Conservation (phyloP, 2,888 invertebrate genomes). For the Laothoe populi region DNA sequence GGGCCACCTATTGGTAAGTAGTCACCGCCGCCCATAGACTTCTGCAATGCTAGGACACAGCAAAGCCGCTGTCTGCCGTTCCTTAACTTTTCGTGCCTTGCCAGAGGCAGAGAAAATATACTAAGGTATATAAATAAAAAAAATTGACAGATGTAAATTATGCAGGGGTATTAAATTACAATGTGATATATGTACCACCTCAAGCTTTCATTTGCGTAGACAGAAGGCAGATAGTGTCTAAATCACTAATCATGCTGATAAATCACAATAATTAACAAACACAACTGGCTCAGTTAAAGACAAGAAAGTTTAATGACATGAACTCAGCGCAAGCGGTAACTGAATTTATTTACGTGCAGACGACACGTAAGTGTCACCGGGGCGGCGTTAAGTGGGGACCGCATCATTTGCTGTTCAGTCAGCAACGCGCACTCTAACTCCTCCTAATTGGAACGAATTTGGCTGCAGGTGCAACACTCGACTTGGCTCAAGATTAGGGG, state of each 20-base stretch:
- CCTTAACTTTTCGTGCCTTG: too few relatives aligned
- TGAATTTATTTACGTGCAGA: conserved; percentile 78
- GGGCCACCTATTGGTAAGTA: too few relatives aligned
- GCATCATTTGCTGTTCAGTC: conserved; percentile 84
- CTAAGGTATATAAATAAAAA: too few relatives aligned
- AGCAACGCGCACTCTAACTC: conserved; percentile 80
- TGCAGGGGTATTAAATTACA: too few relatives aligned
- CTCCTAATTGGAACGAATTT: conserved; percentile 84
- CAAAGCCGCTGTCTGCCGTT: too few relatives aligned
- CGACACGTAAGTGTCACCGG: conserved; percentile 75
- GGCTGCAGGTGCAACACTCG: conserved; percentile 84
- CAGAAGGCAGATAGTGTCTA: neutral
- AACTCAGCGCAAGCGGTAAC: conserved; percentile 73
- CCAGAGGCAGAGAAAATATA: too few relatives aligned
- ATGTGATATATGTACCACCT: neutral
- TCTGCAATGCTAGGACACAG: too few relatives aligned
- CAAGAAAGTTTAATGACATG: conserved; percentile 80
- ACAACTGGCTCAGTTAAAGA: conserved; percentile 62
- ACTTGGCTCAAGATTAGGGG: conserved; percentile 83
- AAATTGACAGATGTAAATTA: too few relatives aligned
- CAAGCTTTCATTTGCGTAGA: neutral
- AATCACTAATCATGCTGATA: conserved; percentile 22
- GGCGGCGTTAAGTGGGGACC: conserved; percentile 78
- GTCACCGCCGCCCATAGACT: too few relatives aligned
- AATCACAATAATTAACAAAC: conserved; percentile 69